Conservation (phyloP, 2,888 invertebrate species). For the Lasioglossum oenotherae region DNA sequence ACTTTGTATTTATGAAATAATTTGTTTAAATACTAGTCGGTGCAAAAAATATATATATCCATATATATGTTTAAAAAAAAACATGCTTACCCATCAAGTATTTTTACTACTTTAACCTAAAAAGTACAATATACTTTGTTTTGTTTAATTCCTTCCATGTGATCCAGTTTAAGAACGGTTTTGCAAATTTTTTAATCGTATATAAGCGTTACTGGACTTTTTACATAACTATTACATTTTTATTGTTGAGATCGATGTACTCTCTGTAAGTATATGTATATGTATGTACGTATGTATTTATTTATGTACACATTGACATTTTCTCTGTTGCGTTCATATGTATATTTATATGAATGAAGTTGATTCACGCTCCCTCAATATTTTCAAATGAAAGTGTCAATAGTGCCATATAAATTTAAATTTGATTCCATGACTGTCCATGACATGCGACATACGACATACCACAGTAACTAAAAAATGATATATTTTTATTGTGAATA, state of each 20-base stretch:
- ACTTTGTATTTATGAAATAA: background rate
- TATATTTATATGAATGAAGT: background rate
- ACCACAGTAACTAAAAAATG: background rate
- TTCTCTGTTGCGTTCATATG: background rate
- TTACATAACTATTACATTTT: constrained; percentile 16
- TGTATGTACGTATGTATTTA: too few relatives aligned
- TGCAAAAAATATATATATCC: background rate
- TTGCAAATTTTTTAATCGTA: background rate
- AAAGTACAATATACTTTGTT: background rate
- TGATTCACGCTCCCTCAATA: background rate
- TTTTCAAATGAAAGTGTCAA: background rate
- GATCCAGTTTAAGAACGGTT: background rate
- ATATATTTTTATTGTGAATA: background rate
- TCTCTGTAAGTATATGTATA: background rate
- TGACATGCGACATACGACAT: background rate
- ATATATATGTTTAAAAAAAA: too few relatives aligned
- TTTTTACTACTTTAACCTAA: constrained; percentile 1
- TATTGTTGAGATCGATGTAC: background rate
- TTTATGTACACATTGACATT: background rate
- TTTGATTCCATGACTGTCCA: background rate
- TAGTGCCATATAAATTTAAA: background rate
- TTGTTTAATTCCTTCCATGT: background rate
- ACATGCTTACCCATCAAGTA: background rate
- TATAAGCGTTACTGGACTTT: background rate
- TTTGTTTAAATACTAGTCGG: constrained; percentile 1